These are phyloP conservation scores for Dicyrtoma fusca DNA, from an alignment of 2,888 invertebrate species.

Conservation along the genomic window DNA sequence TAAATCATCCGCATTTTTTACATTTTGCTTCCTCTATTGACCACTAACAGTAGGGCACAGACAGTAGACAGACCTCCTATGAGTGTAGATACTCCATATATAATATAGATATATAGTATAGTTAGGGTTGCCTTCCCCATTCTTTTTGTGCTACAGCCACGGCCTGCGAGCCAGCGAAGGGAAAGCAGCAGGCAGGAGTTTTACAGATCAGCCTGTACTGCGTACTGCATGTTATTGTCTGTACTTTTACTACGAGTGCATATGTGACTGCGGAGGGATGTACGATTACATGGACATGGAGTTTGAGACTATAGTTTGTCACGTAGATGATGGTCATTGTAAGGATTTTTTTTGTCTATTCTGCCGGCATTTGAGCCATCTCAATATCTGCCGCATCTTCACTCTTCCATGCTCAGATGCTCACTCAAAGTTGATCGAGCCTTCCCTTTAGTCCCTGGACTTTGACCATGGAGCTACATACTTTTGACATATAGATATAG, in stretches of 20 bases:
- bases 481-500: not conserved
- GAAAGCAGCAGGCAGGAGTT: not conserved
- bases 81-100: too few relatives aligned
- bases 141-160: not conserved
- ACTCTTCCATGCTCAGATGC: constrained; percentile 20
- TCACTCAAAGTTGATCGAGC: constrained; percentile 9
- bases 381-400: constrained; percentile 33
- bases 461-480: too few relatives aligned
- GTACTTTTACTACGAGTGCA: not conserved
- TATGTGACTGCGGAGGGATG: not conserved
- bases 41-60: constrained; percentile 25
- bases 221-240: not conserved
- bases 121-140: not conserved
- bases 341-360: constrained; percentile 35
- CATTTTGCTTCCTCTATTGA: constrained; percentile 27
- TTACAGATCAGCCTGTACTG: not conserved
- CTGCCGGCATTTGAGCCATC: constrained; percentile 38
- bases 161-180: not conserved
- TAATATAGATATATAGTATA: too few relatives aligned
- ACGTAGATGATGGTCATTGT: constrained; percentile 22
- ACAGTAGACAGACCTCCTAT: not conserved
- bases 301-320: constrained; percentile 15
- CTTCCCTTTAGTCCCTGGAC: too few relatives aligned
- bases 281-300: not conserved
- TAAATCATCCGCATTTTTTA: constrained; percentile 42